These are phyloP conservation scores for Bombus sylvicola DNA, from an alignment of 1,140 invertebrate species.

Conservation along the genomic window DNA sequence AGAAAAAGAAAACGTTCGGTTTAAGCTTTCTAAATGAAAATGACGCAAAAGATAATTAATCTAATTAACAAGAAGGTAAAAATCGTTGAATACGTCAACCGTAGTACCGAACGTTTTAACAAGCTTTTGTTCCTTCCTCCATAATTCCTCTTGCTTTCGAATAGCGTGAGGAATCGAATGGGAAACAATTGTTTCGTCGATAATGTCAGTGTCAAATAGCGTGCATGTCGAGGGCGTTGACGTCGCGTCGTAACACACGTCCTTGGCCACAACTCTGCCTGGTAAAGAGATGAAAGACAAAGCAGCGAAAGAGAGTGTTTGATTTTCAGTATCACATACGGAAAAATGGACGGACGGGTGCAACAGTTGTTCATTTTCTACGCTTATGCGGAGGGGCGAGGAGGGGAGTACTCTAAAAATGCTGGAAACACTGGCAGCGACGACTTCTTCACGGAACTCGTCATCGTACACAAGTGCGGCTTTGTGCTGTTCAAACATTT, in stretches of 20 bases:
- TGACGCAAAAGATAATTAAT: too few species aligned
- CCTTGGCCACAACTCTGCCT: neutral
- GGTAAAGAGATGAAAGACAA: conserved; percentile 27
- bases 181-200: conserved; percentile 39
- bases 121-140: neutral
- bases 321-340: conserved; percentile 5
- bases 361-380: conserved; percentile 43
- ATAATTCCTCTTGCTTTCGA: neutral
- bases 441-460: neutral
- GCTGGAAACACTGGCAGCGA: neutral
- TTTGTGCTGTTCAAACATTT: conserved; percentile 7
- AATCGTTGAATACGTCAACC: neutral
- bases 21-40: too few species aligned
- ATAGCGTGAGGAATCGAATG: neutral
- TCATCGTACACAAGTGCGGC: neutral
- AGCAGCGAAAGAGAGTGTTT: conserved; percentile 10
- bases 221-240: conserved; percentile 22
- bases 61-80: neutral
- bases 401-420: neutral
- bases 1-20: too few species aligned
- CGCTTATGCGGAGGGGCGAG: neutral
- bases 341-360: conserved; percentile 17
- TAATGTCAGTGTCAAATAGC: conserved; percentile 45
- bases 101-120: neutral
- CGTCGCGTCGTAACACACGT: conserved; percentile 28